Conservation (phyloP, 2,888 invertebrate species). For the Drosophila nr. fundita region DNA sequence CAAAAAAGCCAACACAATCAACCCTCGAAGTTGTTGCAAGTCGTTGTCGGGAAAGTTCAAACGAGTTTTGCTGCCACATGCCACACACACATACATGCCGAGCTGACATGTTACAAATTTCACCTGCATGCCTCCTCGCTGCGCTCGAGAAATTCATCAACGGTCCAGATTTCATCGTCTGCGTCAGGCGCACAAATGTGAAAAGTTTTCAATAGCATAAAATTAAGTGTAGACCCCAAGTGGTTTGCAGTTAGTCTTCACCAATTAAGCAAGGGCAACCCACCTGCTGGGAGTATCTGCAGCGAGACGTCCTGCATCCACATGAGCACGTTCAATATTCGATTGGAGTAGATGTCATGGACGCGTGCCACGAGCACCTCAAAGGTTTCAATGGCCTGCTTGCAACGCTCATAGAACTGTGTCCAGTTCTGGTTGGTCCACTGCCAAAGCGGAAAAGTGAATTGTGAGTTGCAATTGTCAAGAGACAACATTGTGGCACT, state of each 20-base stretch:
- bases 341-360: constrained; percentile 95
- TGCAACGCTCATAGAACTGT: constrained; percentile 90
- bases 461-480: constrained; percentile 10
- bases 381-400: constrained; percentile 92
- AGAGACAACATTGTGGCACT: constrained; percentile 35
- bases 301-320: constrained; percentile 95
- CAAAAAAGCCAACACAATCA: constrained; percentile 41
- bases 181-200: constrained; percentile 67
- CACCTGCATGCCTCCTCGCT: constrained; percentile 92
- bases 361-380: constrained; percentile 91
- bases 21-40: constrained; percentile 2
- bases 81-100: constrained; percentile 30
- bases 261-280: constrained; percentile 38
- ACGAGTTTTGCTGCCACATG: constrained; percentile 61
- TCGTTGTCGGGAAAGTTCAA: constrained; percentile 51
- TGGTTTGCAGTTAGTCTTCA: constrained; percentile 13
- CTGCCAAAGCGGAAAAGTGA: constrained; percentile 87
- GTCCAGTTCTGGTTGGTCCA: constrained; percentile 96
- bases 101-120: constrained; percentile 61
- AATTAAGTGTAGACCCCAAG: constrained; percentile 37
- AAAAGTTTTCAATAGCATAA: constrained; percentile 66
- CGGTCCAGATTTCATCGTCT: constrained; percentile 93
- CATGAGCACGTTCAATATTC: constrained; percentile 93
- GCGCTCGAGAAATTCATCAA: constrained; percentile 93
- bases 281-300: constrained; percentile 90